Base-by-base conservation (phyloP, 2,113 vertebrate genomes). In the Gorsachius goisagi region DNA sequence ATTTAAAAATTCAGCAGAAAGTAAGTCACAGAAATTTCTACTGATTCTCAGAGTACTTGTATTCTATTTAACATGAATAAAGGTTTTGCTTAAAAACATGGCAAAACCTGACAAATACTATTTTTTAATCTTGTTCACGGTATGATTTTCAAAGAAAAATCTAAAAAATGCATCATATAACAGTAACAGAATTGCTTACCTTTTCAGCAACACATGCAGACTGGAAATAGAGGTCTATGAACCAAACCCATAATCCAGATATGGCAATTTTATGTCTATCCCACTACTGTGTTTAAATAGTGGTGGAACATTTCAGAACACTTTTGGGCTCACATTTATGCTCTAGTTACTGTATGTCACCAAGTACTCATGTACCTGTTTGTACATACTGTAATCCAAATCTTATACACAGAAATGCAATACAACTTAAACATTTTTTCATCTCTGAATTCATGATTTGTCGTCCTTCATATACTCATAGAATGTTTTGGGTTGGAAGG, bases 351-450 rank as follows among this genome's bases (percentile, higher is more conserved):
- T 22, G 17, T 16, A 62, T 28, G 5, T 62, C 35, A 78, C 32
- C 21, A 62, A 18, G 12, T 44, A 76, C 32, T 39, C 24, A 18
- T 21, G 10, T 17, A 32, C 4, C 47, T 83, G 10, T 72, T 84
- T 87, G 10, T 33, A 66, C 2, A 30, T 49, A 15, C 14, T 74
- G 15, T 53, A 58, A 30, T n/a, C 16, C 15, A 24, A 7, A 79
- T 3, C 2, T 0, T 32, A 55, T 20, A 6, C 9, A 56, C 0
- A 6, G 12, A 13, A 85, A 88, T 66, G 9, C 8, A 58, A 26
- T 0, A 0, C 23, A 55, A 47, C 9, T 26, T 26, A 21, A 59
- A 50, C 7, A 55, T 3, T 39, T 79, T 88, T 90, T 95, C 0
- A 59, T 39, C 68, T 76, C 49, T 58, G 9, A 74, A 75, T 53